Base-by-base conservation (phyloP, 2,888 invertebrate genomes). In the Tachystola acroxantha region DNA sequence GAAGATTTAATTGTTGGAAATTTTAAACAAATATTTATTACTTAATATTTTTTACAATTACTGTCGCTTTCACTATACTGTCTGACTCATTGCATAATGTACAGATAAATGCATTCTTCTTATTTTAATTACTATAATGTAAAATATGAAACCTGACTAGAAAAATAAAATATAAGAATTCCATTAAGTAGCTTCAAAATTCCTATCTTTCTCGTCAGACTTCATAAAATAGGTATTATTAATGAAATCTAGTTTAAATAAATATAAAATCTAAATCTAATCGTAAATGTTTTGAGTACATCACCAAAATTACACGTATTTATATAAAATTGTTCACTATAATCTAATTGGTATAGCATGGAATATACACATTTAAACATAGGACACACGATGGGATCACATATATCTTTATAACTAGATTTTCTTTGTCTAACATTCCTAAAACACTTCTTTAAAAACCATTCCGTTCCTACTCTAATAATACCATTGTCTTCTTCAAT, bases 371-470 rank as follows among this genome's bases (percentile, higher is more conserved):
- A 53, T 52, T 43, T 46, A 64, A 41, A 39, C 45, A 57, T 59
- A 66, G 64, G 73, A 70, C 64, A 64, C 70, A 74, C 65, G 53
- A 45, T 54, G 68, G 71, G 68, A 73, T 73, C 71, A 73, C 70
- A 69, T 62, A 56, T 50, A 44, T 51, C 40, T 45, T 32, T 35
- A 34, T 32, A 39, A 19, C 37, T 29, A 34, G 10, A 22, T 32
- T 38, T 34, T 32, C 13, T 32, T 27, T 13, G 7, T 38, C 38
- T 39, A 42, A 39, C 39, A 42, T 38, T 16, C 28, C 22, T 24
- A 42, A 36, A 42, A 36, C 29, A 30, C 26, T 19, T 37, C 12
- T 39, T 29, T 37, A 34, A 34, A 41, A 37, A 34, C 36, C 24
- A 4, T 7, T 32, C 11, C 19, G 32, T 40, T 22, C 27, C 34